Base-by-base conservation (phyloP, 2,113 vertebrate species). In the Aplodontia rufa region DNA sequence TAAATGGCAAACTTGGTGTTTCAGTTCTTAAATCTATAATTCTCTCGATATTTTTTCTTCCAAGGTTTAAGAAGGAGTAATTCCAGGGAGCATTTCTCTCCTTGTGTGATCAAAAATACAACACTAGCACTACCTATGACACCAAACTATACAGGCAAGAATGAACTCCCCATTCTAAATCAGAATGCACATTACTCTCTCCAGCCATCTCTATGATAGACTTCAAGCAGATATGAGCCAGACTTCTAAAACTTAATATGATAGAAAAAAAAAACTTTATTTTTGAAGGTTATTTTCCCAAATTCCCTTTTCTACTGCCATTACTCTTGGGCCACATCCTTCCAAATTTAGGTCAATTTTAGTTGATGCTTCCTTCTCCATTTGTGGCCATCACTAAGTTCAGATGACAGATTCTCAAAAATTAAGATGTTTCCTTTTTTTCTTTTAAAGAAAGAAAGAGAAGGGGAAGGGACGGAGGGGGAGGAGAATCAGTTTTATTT, bases 271-370 rank as follows among this genome's bases (percentile, higher is more conserved):
- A 28, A 40, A 9, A 7, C 30, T 42, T 79, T 72, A 64, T 49
- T 24, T 87, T 47, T 95, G 86, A 91, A 62, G 74, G 28, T 30
- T 83, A 91, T 64, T 96, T 47, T 80, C 90, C 30, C 9, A 83
- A 60, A 87, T 93, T 37, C 55, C 37, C 2, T 60, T 55, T 58
- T 91, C 14, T 35, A 20, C 0, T 79, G 76, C 55, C 37, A 35
- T 30, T 74, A 62, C 20, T 76, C 68, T 79, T n/a, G 75, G 51
- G 55, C 60, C 30, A 45, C 8, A 49, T 1, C 51, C 12, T 58
- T 55, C 47, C 28, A 94, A 94, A 71, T 60, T 60, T 58, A 83
- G 60, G 88, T 58, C 49, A 72, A 26, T 45, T 32, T 71, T 32
- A 87, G 42, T 32, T 45, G 28, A 49, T 28, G 53, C 17, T 71